Conservation (phyloP, 2,888 invertebrate species). For the Scrobipalpa costella region DNA sequence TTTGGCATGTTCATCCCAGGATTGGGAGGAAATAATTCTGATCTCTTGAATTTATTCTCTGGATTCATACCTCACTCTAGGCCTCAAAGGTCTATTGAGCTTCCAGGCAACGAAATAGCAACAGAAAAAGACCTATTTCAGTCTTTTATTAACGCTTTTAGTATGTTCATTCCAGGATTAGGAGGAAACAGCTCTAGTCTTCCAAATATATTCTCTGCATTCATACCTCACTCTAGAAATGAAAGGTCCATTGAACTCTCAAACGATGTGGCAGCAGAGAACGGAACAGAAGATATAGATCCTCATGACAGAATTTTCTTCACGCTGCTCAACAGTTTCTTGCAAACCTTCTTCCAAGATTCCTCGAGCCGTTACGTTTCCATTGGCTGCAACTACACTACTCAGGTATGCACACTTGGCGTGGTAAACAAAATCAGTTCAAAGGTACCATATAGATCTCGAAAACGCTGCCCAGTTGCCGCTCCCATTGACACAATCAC, state of each 20-base stretch:
- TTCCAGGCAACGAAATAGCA: not conserved
- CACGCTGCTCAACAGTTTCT: not conserved
- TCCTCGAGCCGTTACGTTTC: not conserved
- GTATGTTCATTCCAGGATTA: too few species aligned
- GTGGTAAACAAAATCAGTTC: too few species aligned
- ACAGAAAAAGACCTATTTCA: not conserved
- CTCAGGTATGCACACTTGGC: slow-evolving; percentile 2
- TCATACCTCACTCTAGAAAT: not conserved
- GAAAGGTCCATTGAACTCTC: not conserved
- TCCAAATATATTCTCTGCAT: not conserved
- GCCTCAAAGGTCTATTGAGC: not conserved
- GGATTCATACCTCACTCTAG: not conserved
- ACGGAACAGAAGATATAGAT: slow-evolving; percentile 6
- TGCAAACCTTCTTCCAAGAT: not conserved
- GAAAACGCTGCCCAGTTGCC: too few species aligned
- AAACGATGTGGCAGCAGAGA: not conserved
- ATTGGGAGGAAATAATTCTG: not conserved
- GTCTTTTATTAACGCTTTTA: too few species aligned
- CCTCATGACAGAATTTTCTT: slow-evolving; percentile 38
- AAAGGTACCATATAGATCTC: too few species aligned
- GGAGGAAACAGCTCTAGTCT: not conserved
- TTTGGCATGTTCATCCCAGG: not conserved
- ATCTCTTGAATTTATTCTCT: not conserved
- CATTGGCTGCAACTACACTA: slow-evolving; percentile 39
- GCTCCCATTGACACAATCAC: too few species aligned